phyloP scores from a whole-genome alignment of 2,797 vertebrate genomes.

The Epinephelus coioides region DNA sequence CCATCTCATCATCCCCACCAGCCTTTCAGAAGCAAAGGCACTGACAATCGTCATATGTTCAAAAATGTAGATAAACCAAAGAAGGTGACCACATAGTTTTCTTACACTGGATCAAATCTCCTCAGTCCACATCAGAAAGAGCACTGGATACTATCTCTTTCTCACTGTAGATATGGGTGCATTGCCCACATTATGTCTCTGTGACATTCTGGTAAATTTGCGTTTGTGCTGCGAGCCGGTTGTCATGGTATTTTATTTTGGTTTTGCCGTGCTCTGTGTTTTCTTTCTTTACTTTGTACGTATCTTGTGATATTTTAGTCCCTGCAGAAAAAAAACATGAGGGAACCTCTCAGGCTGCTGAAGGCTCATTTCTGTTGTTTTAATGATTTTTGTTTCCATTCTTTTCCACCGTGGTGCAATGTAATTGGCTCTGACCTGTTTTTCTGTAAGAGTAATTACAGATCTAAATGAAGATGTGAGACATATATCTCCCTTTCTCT shows the following conservation, averaged over 20 bases:
- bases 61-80: slow-evolving; percentile 5
- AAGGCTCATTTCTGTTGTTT: slow-evolving; percentile 56
- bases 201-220: slow-evolving; percentile 68
- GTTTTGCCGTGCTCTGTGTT: slow-evolving; percentile 58
- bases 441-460: slow-evolving; percentile 56
- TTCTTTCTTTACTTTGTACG: slow-evolving; percentile 67
- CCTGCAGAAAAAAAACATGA: slow-evolving; percentile 67
- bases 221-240: slow-evolving; percentile 66
- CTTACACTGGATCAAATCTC: slow-evolving; percentile 15
- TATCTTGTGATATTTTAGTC: slow-evolving; percentile 75
- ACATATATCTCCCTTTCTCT: slow-evolving; percentile 39
- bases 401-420: slow-evolving; percentile 39
- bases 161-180: slow-evolving; percentile 49
- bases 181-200: slow-evolving; percentile 60
- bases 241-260: slow-evolving; percentile 83
- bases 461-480: slow-evolving; percentile 42
- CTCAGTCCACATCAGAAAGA: slow-evolving; percentile 56
- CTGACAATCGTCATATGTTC: neutral
- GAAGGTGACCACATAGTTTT: slow-evolving; percentile 20
- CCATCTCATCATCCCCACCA: slow-evolving; percentile 53
- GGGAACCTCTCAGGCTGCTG: slow-evolving; percentile 61
- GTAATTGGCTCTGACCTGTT: slow-evolving; percentile 55
- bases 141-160: slow-evolving; percentile 48
- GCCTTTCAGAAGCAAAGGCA: slow-evolving; percentile 44
- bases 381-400: slow-evolving; percentile 46